These are phyloP conservation scores for Malacoctenus gilli DNA, from an alignment of 2,797 vertebrate genomes.

Conservation along the genomic window DNA sequence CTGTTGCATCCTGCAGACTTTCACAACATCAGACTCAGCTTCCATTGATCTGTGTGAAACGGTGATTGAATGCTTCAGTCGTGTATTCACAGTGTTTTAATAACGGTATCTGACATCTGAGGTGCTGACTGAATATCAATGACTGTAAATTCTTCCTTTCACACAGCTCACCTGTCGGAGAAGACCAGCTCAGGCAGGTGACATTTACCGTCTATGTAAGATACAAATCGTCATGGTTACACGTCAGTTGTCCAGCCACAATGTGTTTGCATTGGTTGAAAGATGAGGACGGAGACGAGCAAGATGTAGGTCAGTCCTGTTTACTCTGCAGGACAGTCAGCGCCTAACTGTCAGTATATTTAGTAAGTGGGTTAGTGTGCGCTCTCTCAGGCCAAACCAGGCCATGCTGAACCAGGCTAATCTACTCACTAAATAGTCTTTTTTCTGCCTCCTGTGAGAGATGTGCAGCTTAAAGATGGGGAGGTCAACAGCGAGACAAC, in stretches of 20 bases:
- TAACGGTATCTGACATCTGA: not conserved
- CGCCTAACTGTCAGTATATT: conserved; percentile 49
- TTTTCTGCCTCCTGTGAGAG: not conserved
- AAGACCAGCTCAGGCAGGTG: not conserved
- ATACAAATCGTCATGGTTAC: too few relatives aligned
- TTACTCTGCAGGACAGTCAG: conserved; percentile 44
- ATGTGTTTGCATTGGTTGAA: conserved; percentile 10
- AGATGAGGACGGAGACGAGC: conserved; percentile 6
- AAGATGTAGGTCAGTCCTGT: conserved; percentile 72
- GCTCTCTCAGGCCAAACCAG: conserved; percentile 37
- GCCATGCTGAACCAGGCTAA: conserved; percentile 56
- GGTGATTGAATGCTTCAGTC: too few relatives aligned
- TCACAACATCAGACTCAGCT: too few relatives aligned
- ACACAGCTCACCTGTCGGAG: not conserved
- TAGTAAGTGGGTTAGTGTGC: conserved; percentile 73
- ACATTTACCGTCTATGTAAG: not conserved
- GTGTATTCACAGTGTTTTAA: too few relatives aligned
- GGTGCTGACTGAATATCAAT: not conserved
- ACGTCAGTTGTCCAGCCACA: not conserved
- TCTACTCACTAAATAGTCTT: conserved; percentile 34
- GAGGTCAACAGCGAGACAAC: conserved; percentile 11
- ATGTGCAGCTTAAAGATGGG: not conserved
- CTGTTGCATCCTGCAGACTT: too few relatives aligned
- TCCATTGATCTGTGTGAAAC: too few relatives aligned
- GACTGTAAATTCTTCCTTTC: not conserved